Evolutionary conservation across 2,888 invertebrate genomes (phyloP).

Genomic region (Scaptodrosophila latifasciaeformis): DNA sequence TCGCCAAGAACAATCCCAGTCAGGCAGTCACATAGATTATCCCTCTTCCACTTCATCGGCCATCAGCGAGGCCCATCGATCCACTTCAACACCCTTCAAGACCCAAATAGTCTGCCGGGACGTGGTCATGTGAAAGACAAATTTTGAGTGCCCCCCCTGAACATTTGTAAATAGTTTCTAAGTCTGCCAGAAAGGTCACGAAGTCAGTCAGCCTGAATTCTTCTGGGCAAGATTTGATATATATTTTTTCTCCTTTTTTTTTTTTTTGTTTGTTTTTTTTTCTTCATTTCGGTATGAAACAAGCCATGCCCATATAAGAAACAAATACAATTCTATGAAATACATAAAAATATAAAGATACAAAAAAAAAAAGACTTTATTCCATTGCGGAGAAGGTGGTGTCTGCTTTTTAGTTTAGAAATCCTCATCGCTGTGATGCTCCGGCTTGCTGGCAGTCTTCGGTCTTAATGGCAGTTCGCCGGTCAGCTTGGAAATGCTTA

Average conservation of each 20-base stretch:
- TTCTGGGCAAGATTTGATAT: neutral
- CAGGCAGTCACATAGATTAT: constrained; percentile 71
- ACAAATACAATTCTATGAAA: constrained; percentile 26
- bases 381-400: too few species aligned
- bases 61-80: constrained; percentile 45
- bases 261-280: constrained; percentile 15
- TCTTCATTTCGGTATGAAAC: too few species aligned
- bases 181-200: neutral
- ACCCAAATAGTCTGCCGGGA: constrained; percentile 44
- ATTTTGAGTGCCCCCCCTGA: neutral
- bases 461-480: constrained; percentile 69
- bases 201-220: too few species aligned
- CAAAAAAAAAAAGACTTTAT: neutral
- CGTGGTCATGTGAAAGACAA: constrained; percentile 62
- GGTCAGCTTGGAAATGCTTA: constrained; percentile 73
- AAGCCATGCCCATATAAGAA: too few species aligned
- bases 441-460: constrained; percentile 71
- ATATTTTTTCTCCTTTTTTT: neutral
- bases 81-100: neutral
- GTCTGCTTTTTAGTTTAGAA: constrained; percentile 53
- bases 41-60: constrained; percentile 68
- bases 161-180: constrained; percentile 45
- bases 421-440: constrained; percentile 73
- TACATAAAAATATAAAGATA: neutral
- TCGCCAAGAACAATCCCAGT: constrained; percentile 70